Evolutionary conservation across 2,888 invertebrate genomes (phyloP).

Genomic region (Aleiodes testaceus): DNA sequence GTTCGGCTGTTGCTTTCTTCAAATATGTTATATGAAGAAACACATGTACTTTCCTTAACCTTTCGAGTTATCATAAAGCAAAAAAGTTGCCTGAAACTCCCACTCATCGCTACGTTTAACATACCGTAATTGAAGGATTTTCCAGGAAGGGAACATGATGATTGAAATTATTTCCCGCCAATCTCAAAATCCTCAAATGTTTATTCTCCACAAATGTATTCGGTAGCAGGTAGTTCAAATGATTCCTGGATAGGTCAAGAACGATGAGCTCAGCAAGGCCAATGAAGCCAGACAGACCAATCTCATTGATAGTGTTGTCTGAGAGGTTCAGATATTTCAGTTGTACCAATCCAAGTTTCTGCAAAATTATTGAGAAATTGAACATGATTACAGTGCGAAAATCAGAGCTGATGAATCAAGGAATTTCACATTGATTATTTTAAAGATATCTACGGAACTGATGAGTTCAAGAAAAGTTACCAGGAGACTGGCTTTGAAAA

Average conservation of each 20-base stretch:
- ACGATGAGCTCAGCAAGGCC: slow-evolving; percentile 72
- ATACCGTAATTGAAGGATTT: slow-evolving; percentile 62
- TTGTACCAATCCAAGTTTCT: slow-evolving; percentile 65
- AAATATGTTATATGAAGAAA: too few relatives aligned
- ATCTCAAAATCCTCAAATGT: slow-evolving; percentile 63
- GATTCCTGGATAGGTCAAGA: slow-evolving; percentile 74
- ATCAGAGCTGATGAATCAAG: too few relatives aligned
- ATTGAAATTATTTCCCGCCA: slow-evolving; percentile 68
- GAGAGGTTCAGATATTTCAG: slow-evolving; percentile 71
- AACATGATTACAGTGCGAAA: too few relatives aligned
- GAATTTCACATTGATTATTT: slow-evolving; percentile 1
- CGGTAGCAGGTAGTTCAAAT: slow-evolving; percentile 68
- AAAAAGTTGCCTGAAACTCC: too few relatives aligned
- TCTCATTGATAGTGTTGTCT: slow-evolving; percentile 72
- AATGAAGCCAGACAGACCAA: slow-evolving; percentile 72
- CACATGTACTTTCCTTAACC: not conserved
- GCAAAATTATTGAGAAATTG: slow-evolving; percentile 30
- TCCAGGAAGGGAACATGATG: slow-evolving; percentile 61
- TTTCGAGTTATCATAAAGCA: too few relatives aligned
- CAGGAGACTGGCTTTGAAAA: too few relatives aligned
- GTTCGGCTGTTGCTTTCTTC: too few relatives aligned
- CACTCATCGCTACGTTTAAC: slow-evolving; percentile 11
- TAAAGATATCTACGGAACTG: too few relatives aligned
- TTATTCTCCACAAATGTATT: slow-evolving; percentile 70
- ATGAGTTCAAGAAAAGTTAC: too few relatives aligned